Conservation (phyloP, 2,113 vertebrate genomes). For the Pitta sordida region DNA sequence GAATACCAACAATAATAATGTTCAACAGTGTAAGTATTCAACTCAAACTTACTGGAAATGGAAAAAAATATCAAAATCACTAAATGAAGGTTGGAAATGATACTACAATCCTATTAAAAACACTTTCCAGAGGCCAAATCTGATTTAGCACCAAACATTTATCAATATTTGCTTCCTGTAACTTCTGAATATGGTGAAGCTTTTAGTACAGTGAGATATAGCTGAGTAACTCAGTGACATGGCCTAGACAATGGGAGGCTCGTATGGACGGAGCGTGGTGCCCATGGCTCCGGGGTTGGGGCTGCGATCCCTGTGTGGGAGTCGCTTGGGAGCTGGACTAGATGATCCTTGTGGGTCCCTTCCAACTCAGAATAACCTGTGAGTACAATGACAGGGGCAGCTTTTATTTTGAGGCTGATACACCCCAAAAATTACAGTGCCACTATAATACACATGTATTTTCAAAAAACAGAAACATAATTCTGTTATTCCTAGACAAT, state of each 20-base stretch:
- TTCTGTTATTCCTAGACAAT: background rate
- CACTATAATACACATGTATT: background rate
- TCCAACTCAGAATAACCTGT: too few species aligned
- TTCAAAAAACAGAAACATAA: background rate
- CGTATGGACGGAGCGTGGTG: too few species aligned
- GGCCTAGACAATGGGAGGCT: too few species aligned
- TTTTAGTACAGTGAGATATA: background rate
- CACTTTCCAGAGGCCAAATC: background rate
- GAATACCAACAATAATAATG: background rate
- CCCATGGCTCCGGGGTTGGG: too few species aligned
- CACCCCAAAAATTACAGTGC: background rate
- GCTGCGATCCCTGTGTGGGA: too few species aligned
- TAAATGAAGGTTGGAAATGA: background rate
- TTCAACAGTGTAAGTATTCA: conserved; percentile 15
- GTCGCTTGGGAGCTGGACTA: too few species aligned
- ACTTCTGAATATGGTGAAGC: background rate
- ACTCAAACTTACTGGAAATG: background rate
- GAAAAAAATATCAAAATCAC: background rate
- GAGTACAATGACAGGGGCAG: background rate
- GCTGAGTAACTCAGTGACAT: too few species aligned
- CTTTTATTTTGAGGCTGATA: background rate
- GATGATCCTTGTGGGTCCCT: too few species aligned
- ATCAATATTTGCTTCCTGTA: background rate
- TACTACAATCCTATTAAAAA: background rate
- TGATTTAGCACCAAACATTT: background rate